Conservation (phyloP, 1,140 invertebrate genomes). For the Chelonus insularis region DNA sequence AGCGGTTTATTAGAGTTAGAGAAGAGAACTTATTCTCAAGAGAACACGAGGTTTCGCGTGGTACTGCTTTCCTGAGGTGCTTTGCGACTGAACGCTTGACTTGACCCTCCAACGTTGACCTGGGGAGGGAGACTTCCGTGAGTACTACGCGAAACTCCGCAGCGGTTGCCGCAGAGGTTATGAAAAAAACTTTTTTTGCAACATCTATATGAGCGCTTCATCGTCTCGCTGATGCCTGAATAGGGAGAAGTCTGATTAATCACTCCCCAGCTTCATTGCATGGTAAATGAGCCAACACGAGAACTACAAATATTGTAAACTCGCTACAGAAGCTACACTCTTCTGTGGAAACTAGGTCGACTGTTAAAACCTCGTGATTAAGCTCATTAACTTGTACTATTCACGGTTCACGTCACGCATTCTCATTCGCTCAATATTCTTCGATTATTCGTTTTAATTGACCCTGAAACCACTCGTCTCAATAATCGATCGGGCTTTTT, state of each 20-base stretch:
- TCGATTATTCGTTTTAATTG: too few relatives aligned
- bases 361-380: constrained; percentile 4
- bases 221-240: not conserved
- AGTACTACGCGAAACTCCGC: constrained; percentile 26
- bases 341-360: constrained; percentile 19
- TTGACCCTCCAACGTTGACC: not conserved
- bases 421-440: too few relatives aligned
- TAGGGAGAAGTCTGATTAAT: not conserved
- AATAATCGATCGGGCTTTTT: too few relatives aligned
- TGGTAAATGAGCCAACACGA: constrained; percentile 9
- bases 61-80: not conserved
- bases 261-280: constrained; percentile 13
- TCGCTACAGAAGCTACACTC: too few relatives aligned
- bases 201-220: not conserved
- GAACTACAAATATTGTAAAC: not conserved
- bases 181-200: constrained; percentile 20
- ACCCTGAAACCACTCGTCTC: too few relatives aligned
- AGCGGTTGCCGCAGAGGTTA: constrained; percentile 26
- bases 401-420: too few relatives aligned
- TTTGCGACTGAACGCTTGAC: not conserved
- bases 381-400: not conserved
- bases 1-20: constrained; percentile 22
- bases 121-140: constrained; percentile 10
- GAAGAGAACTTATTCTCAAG: not conserved
- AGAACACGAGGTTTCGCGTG: not conserved